Evolutionary conservation across 2,888 invertebrate species (phyloP), one percentile per base, ranked within the genome.

Genomic region (Lamproptera curius): DNA sequence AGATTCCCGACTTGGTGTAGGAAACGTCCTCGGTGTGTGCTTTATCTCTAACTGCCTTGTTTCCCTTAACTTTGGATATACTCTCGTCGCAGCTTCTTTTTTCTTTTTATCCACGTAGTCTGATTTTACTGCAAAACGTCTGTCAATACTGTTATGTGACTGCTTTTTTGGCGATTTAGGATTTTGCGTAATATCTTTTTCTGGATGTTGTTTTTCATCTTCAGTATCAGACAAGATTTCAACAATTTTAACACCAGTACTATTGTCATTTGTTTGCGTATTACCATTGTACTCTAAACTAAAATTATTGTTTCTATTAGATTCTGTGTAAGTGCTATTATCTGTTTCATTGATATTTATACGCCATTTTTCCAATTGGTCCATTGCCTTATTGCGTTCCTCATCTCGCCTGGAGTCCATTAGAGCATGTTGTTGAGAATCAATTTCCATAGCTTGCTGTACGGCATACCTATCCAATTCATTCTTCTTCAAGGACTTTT

Each of bases 1-100:
- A 0, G 94, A 94, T 72, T 95, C 95, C 52, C 96, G 84, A 42
- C 92, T 92, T 0, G 96, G 96, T 1, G 96, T 96, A 1, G 95
- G 93, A 68, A 97, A 95, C 15, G 89, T 89, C 46, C 96, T 86
- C 8, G 91, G 90, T 0, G 95, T 94, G 65, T 95, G 95, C 20
- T 81, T 89, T 8, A 95, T 90, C 55, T 90, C 85, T 42, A 96
- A 88, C 31, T 84, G 86, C 5, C 88, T 89, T 16, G 75, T 68
- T 58, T 88, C 76, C 58, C 95, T 88, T 9, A 91, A 84, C 49
- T 80, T 77, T 2, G 92, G 92, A 42, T 90, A 56, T 13, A 85
- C 74, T 47, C 84, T 77, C 31, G 73, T 75, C 1, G 76, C 67
- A 13, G 65, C 61, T 57, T 77, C 79, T 50, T 73, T 57, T 55